These are phyloP conservation scores for Nomada lathburiana DNA, from an alignment of 2,888 invertebrate species.

Conservation along the genomic window DNA sequence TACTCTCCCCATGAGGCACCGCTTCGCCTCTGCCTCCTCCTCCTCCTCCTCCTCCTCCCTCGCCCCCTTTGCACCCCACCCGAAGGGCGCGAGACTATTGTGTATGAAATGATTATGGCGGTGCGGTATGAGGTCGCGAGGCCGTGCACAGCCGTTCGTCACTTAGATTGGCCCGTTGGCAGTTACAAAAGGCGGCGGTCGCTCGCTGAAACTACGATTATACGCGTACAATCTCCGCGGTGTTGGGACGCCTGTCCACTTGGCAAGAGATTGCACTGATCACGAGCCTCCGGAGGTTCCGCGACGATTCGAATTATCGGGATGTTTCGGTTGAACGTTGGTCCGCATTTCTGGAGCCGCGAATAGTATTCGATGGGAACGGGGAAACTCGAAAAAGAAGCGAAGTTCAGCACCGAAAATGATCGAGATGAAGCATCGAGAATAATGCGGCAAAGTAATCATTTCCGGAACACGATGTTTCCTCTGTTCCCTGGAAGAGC, in stretches of 20 bases:
- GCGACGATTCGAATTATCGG: conserved; percentile 13
- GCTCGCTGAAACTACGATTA: conserved; percentile 59
- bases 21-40: conserved; percentile 31
- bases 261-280: conserved; percentile 43
- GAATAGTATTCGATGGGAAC: not conserved
- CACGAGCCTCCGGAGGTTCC: conserved; percentile 16
- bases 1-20: conserved; percentile 79
- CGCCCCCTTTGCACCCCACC: conserved; percentile 42
- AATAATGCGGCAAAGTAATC: not conserved
- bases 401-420: no score
- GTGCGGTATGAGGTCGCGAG: conserved; percentile 80
- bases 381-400: no score
- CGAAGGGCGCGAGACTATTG: conserved; percentile 76
- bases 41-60: not conserved
- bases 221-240: conserved; percentile 19
- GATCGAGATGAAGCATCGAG: no score
- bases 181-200: conserved; percentile 76
- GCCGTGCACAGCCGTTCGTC: conserved; percentile 80
- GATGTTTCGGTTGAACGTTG: conserved; percentile 12
- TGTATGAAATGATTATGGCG: conserved; percentile 83
- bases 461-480: not conserved
- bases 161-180: conserved; percentile 81
- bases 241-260: not conserved
- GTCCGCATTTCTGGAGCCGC: not conserved
- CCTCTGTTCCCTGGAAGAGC: not conserved